Percentiles rank a stretch among this genome's conserved stretches.
Evolutionary conservation across 2,888 invertebrate genomes (phyloP).

Genomic region (Cerastis leucographa): DNA sequence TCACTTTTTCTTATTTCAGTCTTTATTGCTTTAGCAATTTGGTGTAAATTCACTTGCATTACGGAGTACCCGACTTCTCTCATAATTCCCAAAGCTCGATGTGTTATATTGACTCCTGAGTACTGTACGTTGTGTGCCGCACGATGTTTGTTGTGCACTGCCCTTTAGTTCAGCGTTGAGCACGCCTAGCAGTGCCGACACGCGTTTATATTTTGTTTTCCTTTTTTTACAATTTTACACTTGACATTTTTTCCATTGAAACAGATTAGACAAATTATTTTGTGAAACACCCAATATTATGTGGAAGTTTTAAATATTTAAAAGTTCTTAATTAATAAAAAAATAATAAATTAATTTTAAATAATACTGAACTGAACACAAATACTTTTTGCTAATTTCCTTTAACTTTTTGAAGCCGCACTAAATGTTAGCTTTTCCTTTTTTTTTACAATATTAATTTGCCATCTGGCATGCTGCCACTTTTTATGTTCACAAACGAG

Average conservation of each 20-base stretch:
- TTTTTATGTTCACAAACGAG: slow-evolving; percentile 61
- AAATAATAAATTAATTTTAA: slow-evolving; percentile 1
- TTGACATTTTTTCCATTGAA: slow-evolving; percentile 24
- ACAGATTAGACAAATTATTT: neutral
- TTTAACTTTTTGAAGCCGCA: slow-evolving; percentile 62
- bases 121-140: slow-evolving; percentile 10
- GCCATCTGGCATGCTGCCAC: slow-evolving; percentile 71
- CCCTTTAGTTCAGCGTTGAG: slow-evolving; percentile 26
- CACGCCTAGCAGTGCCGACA: slow-evolving; percentile 49
- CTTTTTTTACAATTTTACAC: slow-evolving; percentile 41
- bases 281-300: neutral
- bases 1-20: neutral
- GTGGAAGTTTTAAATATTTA: neutral
- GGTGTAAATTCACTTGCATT: neutral
- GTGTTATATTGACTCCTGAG: neutral
- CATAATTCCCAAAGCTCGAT: neutral
- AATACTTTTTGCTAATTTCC: slow-evolving; percentile 56
- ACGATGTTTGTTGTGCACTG: slow-evolving; percentile 40
- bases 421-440: slow-evolving; percentile 70
- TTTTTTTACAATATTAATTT: slow-evolving; percentile 64
- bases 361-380: slow-evolving; percentile 49
- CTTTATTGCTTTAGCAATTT: neutral
- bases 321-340: neutral
- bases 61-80: neutral
- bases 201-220: slow-evolving; percentile 14